A percentile compares a stretch with the other conserved stretches of the same genome.
Evolutionary conservation across 2,797 vertebrate genomes (phyloP).

Genomic region (Tamandua tetradactyla): DNA sequence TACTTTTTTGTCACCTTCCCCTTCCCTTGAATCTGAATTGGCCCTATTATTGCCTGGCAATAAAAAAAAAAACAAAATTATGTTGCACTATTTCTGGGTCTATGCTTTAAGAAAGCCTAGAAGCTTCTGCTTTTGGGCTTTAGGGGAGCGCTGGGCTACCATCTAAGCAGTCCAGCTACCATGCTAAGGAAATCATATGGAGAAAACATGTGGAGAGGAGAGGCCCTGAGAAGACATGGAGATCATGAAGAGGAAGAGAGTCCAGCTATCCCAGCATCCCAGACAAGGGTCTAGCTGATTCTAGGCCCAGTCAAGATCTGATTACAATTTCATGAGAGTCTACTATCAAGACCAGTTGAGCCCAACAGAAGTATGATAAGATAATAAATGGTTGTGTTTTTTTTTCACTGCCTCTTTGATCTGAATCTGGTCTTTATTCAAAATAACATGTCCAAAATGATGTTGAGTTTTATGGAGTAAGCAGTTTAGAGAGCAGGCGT

Average conservation of each 20-base stretch:
- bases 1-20: constrained; percentile 22
- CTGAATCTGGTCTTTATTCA: too few species aligned
- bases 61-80: constrained; percentile 23
- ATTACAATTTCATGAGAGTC: not conserved
- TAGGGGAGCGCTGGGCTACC: not conserved
- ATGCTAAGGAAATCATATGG: not conserved
- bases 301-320: not conserved
- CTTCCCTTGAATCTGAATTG: not conserved
- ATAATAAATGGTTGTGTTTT: too few species aligned
- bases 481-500: too few species aligned
- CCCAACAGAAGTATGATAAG: too few species aligned
- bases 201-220: not conserved
- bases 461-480: too few species aligned
- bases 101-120: constrained; percentile 30
- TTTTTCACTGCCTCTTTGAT: too few species aligned
- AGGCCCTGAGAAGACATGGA: not conserved
- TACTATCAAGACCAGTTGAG: not conserved
- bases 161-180: constrained; percentile 3
- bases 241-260: not conserved
- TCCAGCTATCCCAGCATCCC: not conserved
- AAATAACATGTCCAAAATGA: too few species aligned
- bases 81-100: not conserved
- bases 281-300: not conserved
- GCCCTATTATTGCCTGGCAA: not conserved
- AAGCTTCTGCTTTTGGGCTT: constrained; percentile 21